These are phyloP conservation scores for Brachionus sp. DNA, from an alignment of 1,140 invertebrate species.

Conservation along the genomic window DNA sequence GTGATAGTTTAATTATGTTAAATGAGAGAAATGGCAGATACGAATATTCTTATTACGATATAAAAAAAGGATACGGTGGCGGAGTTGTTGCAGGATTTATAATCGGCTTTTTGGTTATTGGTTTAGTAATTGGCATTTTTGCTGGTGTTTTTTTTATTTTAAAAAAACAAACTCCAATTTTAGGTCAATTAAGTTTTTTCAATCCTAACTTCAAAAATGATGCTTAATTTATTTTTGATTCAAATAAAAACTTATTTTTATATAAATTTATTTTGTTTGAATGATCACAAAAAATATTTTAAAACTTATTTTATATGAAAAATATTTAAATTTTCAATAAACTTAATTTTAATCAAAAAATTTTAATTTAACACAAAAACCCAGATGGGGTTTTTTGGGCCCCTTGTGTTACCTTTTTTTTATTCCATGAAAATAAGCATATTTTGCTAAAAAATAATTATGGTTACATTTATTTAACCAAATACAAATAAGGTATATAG, in stretches of 20 bases:
- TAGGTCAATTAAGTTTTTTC: slow-evolving; percentile 34
- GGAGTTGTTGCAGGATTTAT: slow-evolving; percentile 8
- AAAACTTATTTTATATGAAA: no score
- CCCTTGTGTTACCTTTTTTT: no score
- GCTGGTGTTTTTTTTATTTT: slow-evolving; percentile 21
- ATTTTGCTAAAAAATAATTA: no score
- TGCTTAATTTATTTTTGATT: not conserved
- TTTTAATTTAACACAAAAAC: no score
- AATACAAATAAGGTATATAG: no score
- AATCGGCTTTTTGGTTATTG: slow-evolving; percentile 31
- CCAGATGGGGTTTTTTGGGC: no score
- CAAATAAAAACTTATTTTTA: not conserved
- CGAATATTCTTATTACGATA: slow-evolving; percentile 18
- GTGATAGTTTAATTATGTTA: not conserved
- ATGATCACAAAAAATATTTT: not conserved
- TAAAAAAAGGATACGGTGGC: not conserved
- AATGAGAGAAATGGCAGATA: slow-evolving; percentile 10
- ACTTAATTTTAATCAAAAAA: no score
- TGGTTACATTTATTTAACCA: no score
- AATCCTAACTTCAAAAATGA: slow-evolving; percentile 33
- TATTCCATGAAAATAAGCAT: no score
- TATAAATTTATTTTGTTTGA: not conserved
- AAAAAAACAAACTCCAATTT: not conserved
- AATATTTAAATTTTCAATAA: no score
- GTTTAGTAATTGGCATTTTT: not conserved